phyloP scores from a whole-genome alignment of 2,888 invertebrate genomes.

The Stenoptilia bipunctidactyla region DNA sequence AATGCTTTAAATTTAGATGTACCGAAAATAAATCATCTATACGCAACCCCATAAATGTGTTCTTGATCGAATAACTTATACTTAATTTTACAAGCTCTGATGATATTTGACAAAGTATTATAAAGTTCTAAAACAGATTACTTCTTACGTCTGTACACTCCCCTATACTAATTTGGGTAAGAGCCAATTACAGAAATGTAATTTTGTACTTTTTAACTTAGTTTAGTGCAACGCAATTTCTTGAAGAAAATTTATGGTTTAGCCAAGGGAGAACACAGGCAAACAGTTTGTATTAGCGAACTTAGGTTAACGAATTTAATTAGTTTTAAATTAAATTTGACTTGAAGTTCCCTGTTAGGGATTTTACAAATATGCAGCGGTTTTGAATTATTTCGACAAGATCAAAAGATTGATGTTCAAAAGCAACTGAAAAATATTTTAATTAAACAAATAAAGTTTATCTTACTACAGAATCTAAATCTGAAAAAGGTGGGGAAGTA shows the following conservation, averaged over 20 bases:
- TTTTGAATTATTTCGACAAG: too few relatives aligned
- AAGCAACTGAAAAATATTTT: too few relatives aligned
- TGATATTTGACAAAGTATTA: too few relatives aligned
- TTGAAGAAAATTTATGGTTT: conserved; percentile 42
- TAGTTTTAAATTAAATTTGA: conserved; percentile 37
- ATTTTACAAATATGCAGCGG: too few relatives aligned
- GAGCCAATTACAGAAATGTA: conserved; percentile 48
- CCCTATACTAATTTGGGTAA: conserved; percentile 46
- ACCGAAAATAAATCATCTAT: too few relatives aligned
- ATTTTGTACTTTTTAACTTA: conserved; percentile 34
- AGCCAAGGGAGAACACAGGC: conserved; percentile 30
- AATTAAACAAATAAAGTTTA: too few relatives aligned
- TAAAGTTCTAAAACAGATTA: background rate
- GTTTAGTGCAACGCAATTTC: conserved; percentile 45
- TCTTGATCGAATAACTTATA: too few relatives aligned
- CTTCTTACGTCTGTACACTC: conserved; percentile 13
- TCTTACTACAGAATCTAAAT: too few relatives aligned
- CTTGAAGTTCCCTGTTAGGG: conserved; percentile 18
- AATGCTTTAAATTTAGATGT: too few relatives aligned
- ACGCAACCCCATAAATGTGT: too few relatives aligned
- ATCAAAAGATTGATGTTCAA: too few relatives aligned
- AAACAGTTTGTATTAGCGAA: conserved; percentile 29
- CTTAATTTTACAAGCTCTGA: too few relatives aligned
- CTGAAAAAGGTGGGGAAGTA: conserved; percentile 5
- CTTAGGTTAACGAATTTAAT: conserved; percentile 22